Evolutionary conservation across 2,797 vertebrate genomes (phyloP).

Genomic region (Falco novaeseelandiae): DNA sequence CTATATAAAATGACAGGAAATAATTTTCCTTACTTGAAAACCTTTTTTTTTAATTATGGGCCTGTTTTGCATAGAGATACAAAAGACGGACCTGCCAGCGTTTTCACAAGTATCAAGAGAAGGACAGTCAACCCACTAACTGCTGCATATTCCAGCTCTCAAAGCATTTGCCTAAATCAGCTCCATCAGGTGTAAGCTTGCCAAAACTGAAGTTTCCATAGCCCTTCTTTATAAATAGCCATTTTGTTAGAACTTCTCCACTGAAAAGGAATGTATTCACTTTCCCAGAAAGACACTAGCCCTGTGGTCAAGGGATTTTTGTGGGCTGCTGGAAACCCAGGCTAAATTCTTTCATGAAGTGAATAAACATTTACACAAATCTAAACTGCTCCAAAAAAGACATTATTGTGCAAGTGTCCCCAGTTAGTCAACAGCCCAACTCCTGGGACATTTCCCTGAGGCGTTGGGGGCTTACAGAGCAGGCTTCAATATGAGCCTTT

Average conservation of each 20-base stretch:
- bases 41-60: not conserved
- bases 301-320: not conserved
- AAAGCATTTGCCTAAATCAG: not conserved
- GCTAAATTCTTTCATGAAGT: not conserved
- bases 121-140: not conserved
- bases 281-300: slow-evolving; percentile 16
- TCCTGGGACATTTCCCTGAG: not conserved
- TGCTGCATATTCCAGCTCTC: not conserved
- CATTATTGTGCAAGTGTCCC: not conserved
- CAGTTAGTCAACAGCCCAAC: not conserved
- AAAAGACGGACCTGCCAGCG: not conserved
- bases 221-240: not conserved
- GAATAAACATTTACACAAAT: not conserved
- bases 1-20: not conserved
- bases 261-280: slow-evolving; percentile 5
- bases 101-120: not conserved
- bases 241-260: slow-evolving; percentile 16
- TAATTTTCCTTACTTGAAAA: not conserved
- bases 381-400: not conserved
- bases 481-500: not conserved
- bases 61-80: not conserved
- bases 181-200: not conserved
- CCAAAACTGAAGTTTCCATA: not conserved
- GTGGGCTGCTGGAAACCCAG: not conserved
- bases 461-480: not conserved